Conservation (phyloP, 2,888 invertebrate genomes). For the Ditula angustiorana region DNA sequence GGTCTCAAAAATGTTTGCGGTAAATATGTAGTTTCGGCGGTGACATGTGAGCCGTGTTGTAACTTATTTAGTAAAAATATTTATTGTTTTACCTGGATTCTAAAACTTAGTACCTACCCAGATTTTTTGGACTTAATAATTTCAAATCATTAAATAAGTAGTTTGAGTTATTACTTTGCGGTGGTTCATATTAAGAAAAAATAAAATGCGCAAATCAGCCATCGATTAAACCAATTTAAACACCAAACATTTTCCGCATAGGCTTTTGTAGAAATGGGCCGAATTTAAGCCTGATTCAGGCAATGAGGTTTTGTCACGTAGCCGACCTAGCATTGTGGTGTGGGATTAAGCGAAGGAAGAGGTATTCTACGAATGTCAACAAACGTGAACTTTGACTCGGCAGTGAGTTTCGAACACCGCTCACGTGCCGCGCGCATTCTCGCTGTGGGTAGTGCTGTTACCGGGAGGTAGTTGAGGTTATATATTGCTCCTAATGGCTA, state of each 20-base stretch:
- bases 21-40: neutral
- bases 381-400: conserved; percentile 17
- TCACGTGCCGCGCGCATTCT: conserved; percentile 6
- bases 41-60: neutral
- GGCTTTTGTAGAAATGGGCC: neutral
- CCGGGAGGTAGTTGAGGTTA: neutral
- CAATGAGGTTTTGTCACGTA: neutral
- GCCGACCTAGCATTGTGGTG: neutral
- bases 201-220: too few species aligned
- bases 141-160: too few species aligned
- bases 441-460: neutral
- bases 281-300: neutral
- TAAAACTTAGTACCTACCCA: too few species aligned
- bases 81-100: too few species aligned
- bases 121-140: too few species aligned
- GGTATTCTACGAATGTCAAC: conserved; percentile 27
- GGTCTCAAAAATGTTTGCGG: neutral
- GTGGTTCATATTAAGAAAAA: too few species aligned
- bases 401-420: conserved; percentile 2
- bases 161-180: too few species aligned
- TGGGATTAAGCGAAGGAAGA: conserved; percentile 12
- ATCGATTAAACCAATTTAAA: too few species aligned
- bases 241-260: neutral
- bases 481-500: neutral
- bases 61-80: neutral